phyloP scores from a whole-genome alignment of 2,797 vertebrate genomes.

The Epinephelus malabaricus region DNA sequence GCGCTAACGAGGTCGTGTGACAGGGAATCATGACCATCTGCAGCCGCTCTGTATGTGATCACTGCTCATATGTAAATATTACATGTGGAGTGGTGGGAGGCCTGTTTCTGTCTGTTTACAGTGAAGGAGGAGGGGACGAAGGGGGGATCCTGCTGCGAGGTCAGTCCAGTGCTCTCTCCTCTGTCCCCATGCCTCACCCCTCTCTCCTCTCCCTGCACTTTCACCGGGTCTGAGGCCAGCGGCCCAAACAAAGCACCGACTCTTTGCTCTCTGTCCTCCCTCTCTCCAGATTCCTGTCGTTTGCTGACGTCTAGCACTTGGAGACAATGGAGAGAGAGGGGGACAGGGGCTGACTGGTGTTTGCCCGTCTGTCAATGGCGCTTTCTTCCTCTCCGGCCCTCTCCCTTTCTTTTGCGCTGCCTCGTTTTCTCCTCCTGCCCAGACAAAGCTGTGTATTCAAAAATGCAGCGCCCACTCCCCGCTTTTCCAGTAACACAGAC shows the following conservation, averaged over 20 bases:
- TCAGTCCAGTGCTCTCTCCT: constrained; percentile 68
- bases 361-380: constrained; percentile 76
- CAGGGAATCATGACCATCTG: constrained; percentile 42
- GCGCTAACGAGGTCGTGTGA: not conserved
- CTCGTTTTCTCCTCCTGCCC: constrained; percentile 34
- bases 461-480: constrained; percentile 73
- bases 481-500: constrained; percentile 72
- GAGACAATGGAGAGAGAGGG: constrained; percentile 83
- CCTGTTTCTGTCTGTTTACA: constrained; percentile 43
- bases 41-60: constrained; percentile 20
- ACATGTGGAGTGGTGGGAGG: constrained; percentile 20
- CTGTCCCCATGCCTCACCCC: constrained; percentile 50
- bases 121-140: constrained; percentile 7
- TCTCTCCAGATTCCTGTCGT: constrained; percentile 83
- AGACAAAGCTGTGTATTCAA: constrained; percentile 82
- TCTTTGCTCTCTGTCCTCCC: constrained; percentile 74
- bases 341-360: constrained; percentile 77
- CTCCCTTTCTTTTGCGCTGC: constrained; percentile 34
- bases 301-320: constrained; percentile 82
- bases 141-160: constrained; percentile 53
- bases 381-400: constrained; percentile 72
- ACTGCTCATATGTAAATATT: constrained; percentile 47
- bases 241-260: constrained; percentile 74
- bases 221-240: constrained; percentile 54
- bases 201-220: constrained; percentile 67